Evolutionary conservation across 2,888 invertebrate species (phyloP).

Genomic region (Drosophila fulvimacula): DNA sequence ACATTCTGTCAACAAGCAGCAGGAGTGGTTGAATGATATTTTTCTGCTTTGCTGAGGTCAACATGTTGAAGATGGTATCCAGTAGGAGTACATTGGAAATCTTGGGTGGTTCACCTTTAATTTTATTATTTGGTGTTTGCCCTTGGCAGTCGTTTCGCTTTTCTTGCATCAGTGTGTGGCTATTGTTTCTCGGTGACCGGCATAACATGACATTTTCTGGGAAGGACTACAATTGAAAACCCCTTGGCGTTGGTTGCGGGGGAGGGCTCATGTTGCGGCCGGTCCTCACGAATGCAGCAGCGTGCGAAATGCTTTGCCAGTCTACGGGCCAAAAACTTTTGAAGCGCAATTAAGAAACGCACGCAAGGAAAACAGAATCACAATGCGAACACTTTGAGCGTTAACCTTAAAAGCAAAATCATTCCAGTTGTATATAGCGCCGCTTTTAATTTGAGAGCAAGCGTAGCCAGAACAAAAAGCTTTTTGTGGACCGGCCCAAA

Average conservation of each 20-base stretch:
- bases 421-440: background rate
- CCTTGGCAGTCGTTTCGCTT: constrained; percentile 22
- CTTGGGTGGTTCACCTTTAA: background rate
- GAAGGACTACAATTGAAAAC: constrained; percentile 17
- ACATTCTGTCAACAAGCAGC: constrained; percentile 51
- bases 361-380: background rate
- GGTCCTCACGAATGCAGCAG: constrained; percentile 22
- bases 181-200: constrained; percentile 41
- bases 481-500: background rate
- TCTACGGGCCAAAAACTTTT: background rate
- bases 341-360: constrained; percentile 21
- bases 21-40: constrained; percentile 18
- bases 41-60: constrained; percentile 33
- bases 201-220: constrained; percentile 31
- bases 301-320: constrained; percentile 15
- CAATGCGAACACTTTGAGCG: constrained; percentile 1
- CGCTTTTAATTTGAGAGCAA: background rate
- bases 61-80: constrained; percentile 32
- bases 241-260: constrained; percentile 2
- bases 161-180: constrained; percentile 21
- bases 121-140: constrained; percentile 20
- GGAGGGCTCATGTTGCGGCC: background rate
- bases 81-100: background rate
- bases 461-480: background rate
- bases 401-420: background rate